Evolutionary conservation across 30 jellyfish, hydroid and myxozoan species (phyloP).

Genomic region (Cassiopea andromeda): DNA sequence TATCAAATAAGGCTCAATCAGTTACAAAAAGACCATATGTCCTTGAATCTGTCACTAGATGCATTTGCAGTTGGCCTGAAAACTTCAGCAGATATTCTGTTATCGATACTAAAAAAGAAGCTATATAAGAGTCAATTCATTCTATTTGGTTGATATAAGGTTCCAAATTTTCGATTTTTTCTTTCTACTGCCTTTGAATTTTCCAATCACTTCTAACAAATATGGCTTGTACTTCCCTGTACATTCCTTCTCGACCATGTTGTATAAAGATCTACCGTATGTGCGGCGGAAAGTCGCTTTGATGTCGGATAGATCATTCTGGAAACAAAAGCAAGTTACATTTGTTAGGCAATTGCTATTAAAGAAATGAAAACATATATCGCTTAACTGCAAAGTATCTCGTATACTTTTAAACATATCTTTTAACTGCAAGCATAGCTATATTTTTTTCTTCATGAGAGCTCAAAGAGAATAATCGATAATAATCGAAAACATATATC

Average conservation of each 20-base stretch:
- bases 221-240: constrained; percentile 48
- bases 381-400: too few species aligned
- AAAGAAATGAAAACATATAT: neutral
- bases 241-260: constrained; percentile 89
- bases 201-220: constrained; percentile 84
- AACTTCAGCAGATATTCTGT: too few species aligned
- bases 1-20: too few species aligned
- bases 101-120: neutral
- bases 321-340: neutral
- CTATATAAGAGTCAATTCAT: neutral
- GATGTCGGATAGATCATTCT: constrained; percentile 87
- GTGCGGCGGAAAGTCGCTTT: constrained; percentile 90
- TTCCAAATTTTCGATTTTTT: constrained; percentile 51
- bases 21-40: too few species aligned
- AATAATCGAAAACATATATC: too few species aligned
- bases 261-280: constrained; percentile 86
- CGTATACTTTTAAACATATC: too few species aligned
- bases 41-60: too few species aligned
- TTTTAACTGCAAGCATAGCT: too few species aligned
- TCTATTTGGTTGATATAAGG: neutral
- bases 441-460: too few species aligned
- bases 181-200: constrained; percentile 49
- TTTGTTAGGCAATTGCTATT: neutral
- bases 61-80: too few species aligned
- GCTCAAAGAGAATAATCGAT: too few species aligned